Evolutionary conservation across 2,888 invertebrate species (phyloP), one percentile per base, ranked within the genome.

Genomic region (Epinotia brunnichana): DNA sequence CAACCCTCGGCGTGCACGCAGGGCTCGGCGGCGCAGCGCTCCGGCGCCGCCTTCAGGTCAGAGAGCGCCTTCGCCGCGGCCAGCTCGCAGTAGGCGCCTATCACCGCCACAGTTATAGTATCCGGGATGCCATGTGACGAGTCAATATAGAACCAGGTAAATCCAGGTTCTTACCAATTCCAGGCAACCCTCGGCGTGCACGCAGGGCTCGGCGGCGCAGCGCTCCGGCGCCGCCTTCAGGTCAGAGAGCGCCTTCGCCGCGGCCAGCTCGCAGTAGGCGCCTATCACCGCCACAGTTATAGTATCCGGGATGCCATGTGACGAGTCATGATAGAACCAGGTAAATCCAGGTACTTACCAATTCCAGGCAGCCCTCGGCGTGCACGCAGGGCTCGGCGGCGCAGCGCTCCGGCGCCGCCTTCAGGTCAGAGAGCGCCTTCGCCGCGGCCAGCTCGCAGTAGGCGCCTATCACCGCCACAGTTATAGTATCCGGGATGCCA

Each of bases 311-410:
- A n/a, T n/a, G 94, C 3, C 90, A 17, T 35, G 39, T 17, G 39
- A 41, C 13, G 13, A 41, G 41, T 13, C 41, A 13, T 2, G 1
- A 24, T 24, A 24, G 21, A 24, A 24, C 29, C 29, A 29, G 7
- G 35, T 35, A 29, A 0, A 7, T 29, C 29, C 29, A 44, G 19
- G 53, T 79, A 95, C 95, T 95, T 88, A 96, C 95, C 82, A 93
- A 94, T 83, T 95, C 95, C 76, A 90, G 91, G 88, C 96, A 96
- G 80, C 89, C 83, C 74, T 88, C 82, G 74, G 95, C 95, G 90
- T 95, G 95, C 77, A 88, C 83, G 82, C 96, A 96, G 70, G 95
- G 95, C 77, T 86, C 85, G 79, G 93, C 88, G 78, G 90, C 88
- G 87, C 95, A 95, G 74, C 90, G 90, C 75, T 88, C 85, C 61